phyloP scores from a whole-genome alignment of 2,888 invertebrate genomes.

The Aphodius sticticus region DNA sequence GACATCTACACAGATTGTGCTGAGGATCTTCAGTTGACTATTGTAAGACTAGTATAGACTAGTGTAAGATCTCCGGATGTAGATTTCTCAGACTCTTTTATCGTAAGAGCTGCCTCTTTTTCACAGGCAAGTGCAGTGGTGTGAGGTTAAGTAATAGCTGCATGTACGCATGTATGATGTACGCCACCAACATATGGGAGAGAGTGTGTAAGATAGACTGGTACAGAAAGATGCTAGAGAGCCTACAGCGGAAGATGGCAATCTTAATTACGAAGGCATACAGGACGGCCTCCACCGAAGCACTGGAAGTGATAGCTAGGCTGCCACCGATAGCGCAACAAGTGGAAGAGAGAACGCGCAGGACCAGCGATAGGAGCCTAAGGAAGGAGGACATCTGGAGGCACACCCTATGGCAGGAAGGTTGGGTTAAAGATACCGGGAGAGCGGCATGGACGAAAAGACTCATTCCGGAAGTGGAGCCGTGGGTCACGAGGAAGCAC shows the following conservation, averaged over 20 bases:
- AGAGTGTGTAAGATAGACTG: too few species aligned
- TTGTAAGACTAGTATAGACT: too few species aligned
- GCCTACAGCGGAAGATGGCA: conserved; percentile 16
- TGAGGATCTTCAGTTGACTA: too few species aligned
- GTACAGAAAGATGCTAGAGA: not conserved
- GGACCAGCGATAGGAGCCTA: not conserved
- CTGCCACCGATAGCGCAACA: not conserved
- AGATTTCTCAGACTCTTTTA: too few species aligned
- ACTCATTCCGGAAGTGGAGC: not conserved
- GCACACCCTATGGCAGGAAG: not conserved
- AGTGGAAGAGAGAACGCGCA: not conserved
- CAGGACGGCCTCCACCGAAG: conserved; percentile 12
- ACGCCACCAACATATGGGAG: not conserved
- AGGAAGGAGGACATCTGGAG: not conserved
- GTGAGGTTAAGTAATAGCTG: too few species aligned
- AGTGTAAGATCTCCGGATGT: too few species aligned
- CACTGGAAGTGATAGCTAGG: conserved; percentile 5
- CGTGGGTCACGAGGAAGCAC: not conserved
- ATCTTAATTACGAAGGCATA: not conserved
- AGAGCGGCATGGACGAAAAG: not conserved
- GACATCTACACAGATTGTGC: too few species aligned
- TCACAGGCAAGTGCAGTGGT: too few species aligned
- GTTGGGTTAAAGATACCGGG: not conserved
- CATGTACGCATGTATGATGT: too few species aligned
- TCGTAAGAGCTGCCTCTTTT: too few species aligned